Percentiles rank a stretch among this genome's conserved stretches.
Conservation (phyloP, 2,888 invertebrate genomes). For the Ptycholaimellus sp. region DNA sequence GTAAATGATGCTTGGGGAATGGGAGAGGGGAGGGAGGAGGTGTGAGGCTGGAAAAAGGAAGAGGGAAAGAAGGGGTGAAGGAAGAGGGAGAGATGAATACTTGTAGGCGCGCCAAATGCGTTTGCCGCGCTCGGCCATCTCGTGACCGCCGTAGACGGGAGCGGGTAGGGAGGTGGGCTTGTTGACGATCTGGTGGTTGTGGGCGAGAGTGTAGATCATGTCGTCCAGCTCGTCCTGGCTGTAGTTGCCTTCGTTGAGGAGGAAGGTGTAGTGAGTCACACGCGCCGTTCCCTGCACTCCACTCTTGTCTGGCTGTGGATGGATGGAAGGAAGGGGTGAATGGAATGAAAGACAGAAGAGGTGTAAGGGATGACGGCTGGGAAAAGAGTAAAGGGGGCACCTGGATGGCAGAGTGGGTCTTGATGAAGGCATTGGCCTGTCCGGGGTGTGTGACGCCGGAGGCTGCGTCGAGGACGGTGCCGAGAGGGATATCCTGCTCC, state of each 20-base stretch:
- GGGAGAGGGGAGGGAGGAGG: too few relatives aligned
- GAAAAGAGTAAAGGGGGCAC: too few relatives aligned
- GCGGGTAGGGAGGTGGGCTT: constrained; percentile 14
- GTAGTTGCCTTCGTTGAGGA: constrained; percentile 13
- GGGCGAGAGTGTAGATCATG: constrained; percentile 13
- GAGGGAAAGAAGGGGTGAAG: too few relatives aligned
- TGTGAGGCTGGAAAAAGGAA: too few relatives aligned
- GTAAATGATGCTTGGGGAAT: too few relatives aligned
- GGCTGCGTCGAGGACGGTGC: constrained; percentile 17
- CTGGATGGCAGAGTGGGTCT: constrained; percentile 17
- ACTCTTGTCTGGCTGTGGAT: not conserved
- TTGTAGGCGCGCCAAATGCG: constrained; percentile 2
- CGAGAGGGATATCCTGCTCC: constrained; percentile 14
- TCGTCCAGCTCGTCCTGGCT: constrained; percentile 13
- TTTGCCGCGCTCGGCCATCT: constrained; percentile 16
- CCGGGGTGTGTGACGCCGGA: constrained; percentile 11
- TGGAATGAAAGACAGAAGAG: too few relatives aligned
- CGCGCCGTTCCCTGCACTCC: constrained; percentile 20
- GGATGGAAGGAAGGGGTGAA: too few relatives aligned
- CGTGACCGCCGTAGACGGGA: constrained; percentile 17
- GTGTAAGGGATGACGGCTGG: too few relatives aligned
- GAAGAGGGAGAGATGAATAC: too few relatives aligned
- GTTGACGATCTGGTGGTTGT: constrained; percentile 16
- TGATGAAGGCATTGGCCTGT: constrained; percentile 17
- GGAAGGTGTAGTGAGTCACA: constrained; percentile 17